phyloP scores from a whole-genome alignment of 2,113 vertebrate genomes.

The Malurus elegans region DNA sequence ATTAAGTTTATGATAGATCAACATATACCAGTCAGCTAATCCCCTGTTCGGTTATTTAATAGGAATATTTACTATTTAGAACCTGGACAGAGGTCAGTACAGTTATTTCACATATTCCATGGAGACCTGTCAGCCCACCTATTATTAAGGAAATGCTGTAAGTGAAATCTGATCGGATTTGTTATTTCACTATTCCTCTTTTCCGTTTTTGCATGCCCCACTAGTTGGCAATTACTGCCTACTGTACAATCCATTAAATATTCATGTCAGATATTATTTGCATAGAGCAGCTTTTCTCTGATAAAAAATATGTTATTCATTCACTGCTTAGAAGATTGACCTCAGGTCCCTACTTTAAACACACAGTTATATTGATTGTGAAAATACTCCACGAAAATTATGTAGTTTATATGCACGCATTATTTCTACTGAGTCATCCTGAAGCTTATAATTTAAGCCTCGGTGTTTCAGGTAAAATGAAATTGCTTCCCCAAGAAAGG shows the following conservation, averaged over 20 bases:
- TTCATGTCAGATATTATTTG: conserved; percentile 68
- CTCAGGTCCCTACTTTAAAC: conserved; percentile 65
- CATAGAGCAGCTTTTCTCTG: conserved; percentile 53
- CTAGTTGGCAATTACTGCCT: conserved; percentile 54
- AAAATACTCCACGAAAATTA: conserved; percentile 62
- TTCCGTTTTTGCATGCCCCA: not conserved
- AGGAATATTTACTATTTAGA: not conserved
- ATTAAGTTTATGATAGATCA: not conserved
- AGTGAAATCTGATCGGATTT: not conserved
- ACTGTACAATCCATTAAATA: conserved; percentile 65
- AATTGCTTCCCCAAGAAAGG: conserved; percentile 60
- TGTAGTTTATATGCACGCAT: conserved; percentile 66
- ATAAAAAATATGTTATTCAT: conserved; percentile 64
- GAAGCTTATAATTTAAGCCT: conserved; percentile 68
- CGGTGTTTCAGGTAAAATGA: conserved; percentile 66
- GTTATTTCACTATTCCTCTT: conserved; percentile 10
- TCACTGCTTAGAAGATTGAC: conserved; percentile 68
- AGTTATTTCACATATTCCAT: not conserved
- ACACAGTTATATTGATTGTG: conserved; percentile 66
- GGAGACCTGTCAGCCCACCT: not conserved
- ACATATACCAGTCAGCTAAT: not conserved
- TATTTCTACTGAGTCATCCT: conserved; percentile 67
- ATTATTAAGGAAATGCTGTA: not conserved
- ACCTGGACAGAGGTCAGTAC: not conserved
- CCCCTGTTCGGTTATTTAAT: not conserved